Evolutionary conservation across 2,888 invertebrate species (phyloP), one percentile per base, ranked within the genome.

Genomic region (Plutella xylostella): DNA sequence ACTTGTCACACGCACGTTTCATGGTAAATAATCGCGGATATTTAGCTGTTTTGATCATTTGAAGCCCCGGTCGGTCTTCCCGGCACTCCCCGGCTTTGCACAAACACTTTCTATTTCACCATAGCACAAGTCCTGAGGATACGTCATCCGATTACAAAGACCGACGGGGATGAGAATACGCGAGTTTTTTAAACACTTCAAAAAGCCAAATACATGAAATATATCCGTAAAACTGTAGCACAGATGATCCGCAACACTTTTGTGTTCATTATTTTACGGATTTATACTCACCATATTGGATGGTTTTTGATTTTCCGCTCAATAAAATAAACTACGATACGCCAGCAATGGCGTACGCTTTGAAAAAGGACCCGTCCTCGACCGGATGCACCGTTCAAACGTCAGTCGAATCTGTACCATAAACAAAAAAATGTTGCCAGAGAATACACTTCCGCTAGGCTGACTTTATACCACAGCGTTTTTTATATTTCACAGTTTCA

Each of bases 291-390:
- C 91, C 91, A 92, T 92, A 71, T 88, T 91, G 89, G 91, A 92
- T 92, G 92, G 89, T 90, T 88, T 85, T 77, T 77, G 93, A 93
- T 93, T 90, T 87, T 85, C 75, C 82, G 85, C 80, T 83, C 85
- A 87, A 86, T 86, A 86, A 83, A 84, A 83, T 66, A 86, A 87
- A 89, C 88, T 85, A 89, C 89, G 88, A 90, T 91, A 90, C 92
- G 92, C 91, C 92, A 90, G 87, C 88, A 87, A 91, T 91, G 92
- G 92, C 92, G 92, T 90, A 90, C 91, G 89, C 88, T 88, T 86
- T 89, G 87, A 87, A 88, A 92, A 93, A 92, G 91, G 85, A 83
- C 77, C 66, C 58, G 60, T 61, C 60, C 61, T 60, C 55, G 61
- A 63, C 72, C 78, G 80, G 79, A 82, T 75, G 64, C 73, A 52